phyloP scores from a whole-genome alignment of 2,113 vertebrate species.

The Columba janthina region DNA sequence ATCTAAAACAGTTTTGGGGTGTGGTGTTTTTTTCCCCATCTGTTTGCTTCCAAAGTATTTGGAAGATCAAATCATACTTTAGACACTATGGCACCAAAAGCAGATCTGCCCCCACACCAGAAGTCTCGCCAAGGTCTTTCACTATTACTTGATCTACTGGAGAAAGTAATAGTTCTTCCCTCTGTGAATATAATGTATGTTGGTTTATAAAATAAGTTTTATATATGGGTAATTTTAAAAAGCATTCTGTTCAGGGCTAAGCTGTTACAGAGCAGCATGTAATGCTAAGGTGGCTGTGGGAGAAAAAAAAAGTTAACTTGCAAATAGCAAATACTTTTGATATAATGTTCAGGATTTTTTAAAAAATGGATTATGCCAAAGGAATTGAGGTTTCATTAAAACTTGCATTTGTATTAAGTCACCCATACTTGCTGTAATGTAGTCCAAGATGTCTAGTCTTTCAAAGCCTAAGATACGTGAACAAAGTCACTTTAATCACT shows the following conservation, averaged over 20 bases:
- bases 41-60: background rate
- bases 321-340: background rate
- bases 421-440: background rate
- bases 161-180: background rate
- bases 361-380: background rate
- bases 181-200: background rate
- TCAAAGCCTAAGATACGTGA: background rate
- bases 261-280: background rate
- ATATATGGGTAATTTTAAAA: background rate
- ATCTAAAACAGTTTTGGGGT: background rate
- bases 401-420: background rate
- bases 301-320: background rate
- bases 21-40: too few species aligned
- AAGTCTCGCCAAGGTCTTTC: background rate
- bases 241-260: background rate
- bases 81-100: accelerated
- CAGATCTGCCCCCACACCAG: background rate
- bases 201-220: background rate
- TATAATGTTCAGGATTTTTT: background rate
- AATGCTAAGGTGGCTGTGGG: background rate
- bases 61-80: background rate
- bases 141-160: background rate
- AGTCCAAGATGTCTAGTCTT: background rate
- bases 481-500: background rate
- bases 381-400: background rate